These are phyloP conservation scores for Gobio gobio DNA, from an alignment of 2,113 vertebrate genomes.

Conservation along the genomic window DNA sequence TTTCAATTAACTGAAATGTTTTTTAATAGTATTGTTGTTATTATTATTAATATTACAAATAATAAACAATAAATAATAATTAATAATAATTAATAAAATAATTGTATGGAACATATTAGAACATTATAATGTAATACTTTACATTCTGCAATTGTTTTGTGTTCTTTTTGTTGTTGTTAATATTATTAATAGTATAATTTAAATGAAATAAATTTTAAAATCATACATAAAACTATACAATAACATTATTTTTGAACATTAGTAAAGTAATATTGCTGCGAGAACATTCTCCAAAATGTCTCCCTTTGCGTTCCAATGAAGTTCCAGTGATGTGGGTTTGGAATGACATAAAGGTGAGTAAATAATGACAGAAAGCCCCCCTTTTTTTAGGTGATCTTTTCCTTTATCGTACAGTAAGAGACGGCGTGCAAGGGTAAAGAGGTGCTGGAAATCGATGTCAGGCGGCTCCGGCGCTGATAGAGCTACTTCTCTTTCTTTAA, in stretches of 20 bases:
- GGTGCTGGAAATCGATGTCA: conserved; percentile 46
- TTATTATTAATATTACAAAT: neutral
- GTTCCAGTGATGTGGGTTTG: neutral
- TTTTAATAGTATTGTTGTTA: neutral
- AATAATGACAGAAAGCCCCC: neutral
- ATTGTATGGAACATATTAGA: neutral
- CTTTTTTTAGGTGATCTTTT: neutral
- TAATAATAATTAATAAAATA: neutral
- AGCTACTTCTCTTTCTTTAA: conserved; percentile 34
- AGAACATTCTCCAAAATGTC: neutral
- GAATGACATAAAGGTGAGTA: neutral
- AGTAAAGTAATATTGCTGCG: neutral
- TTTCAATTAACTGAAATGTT: neutral
- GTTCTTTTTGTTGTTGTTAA: no score
- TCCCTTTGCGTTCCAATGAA: neutral
- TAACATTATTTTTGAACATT: neutral
- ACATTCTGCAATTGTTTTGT: neutral
- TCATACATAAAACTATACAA: neutral
- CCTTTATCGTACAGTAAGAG: conserved; percentile 31
- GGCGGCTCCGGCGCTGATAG: conserved; percentile 1
- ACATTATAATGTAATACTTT: neutral
- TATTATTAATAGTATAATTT: no score
- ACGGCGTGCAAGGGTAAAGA: conserved; percentile 14
- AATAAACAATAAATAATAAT: neutral
- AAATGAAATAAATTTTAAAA: neutral